A percentile compares a stretch with the other conserved stretches of the same genome.
phyloP scores from a whole-genome alignment of 2,797 vertebrate species.

The Hippopotamyrus pictus region DNA sequence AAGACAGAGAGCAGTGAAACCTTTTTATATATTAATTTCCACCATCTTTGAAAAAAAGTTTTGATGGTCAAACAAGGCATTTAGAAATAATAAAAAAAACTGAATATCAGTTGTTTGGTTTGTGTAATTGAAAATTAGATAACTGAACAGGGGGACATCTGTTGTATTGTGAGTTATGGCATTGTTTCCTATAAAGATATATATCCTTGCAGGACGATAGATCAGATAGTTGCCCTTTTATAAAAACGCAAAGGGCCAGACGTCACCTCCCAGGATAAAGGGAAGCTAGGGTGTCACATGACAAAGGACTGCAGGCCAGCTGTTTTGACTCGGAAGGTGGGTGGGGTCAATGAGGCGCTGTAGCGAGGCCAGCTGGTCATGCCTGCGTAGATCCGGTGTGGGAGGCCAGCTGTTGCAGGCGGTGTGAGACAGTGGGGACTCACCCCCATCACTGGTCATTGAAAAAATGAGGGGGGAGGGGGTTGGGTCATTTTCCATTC shows the following conservation, averaged over 20 bases:
- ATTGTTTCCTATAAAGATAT: neutral
- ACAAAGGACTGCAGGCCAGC: neutral
- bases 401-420: neutral
- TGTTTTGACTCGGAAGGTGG: neutral
- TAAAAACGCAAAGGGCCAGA: neutral
- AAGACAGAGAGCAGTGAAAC: neutral
- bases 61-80: neutral
- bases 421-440: neutral
- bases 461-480: neutral
- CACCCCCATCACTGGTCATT: neutral
- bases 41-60: neutral
- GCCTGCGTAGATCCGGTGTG: neutral
- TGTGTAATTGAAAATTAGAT: neutral
- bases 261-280: neutral
- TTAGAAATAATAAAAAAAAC: neutral
- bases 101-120: neutral
- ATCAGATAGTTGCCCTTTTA: neutral
- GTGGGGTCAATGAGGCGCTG: neutral
- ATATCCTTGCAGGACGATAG: neutral
- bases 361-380: constrained; percentile 4
- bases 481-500: neutral
- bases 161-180: neutral
- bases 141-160: neutral
- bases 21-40: neutral
- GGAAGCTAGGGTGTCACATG: neutral